Conservation (phyloP, 2,888 invertebrate species). For the Strigamia maritima region DNA sequence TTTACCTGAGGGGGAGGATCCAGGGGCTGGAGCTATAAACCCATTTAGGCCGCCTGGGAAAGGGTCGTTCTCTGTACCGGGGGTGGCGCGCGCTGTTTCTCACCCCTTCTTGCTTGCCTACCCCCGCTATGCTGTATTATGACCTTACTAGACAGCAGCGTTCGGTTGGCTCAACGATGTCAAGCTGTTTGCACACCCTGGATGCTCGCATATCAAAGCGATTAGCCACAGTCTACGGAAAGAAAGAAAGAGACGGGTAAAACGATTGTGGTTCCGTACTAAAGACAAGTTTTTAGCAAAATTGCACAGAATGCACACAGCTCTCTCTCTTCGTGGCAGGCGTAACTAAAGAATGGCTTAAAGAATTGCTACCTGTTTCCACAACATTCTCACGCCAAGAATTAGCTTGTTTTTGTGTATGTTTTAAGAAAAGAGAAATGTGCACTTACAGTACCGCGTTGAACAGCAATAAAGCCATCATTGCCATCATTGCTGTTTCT, state of each 20-base stretch:
- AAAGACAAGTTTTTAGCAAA: neutral
- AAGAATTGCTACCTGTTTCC: neutral
- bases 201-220: conserved; percentile 13
- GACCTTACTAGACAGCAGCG: conserved; percentile 9
- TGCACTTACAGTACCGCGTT: neutral
- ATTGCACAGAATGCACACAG: too few species aligned
- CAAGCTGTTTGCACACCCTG: conserved; percentile 28
- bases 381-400: neutral
- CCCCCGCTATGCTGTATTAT: conserved; percentile 8
- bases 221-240: conserved; percentile 9
- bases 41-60: conserved; percentile 30
- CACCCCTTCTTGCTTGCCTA: neutral
- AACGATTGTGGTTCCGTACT: neutral
- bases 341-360: conserved; percentile 5
- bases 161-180: conserved; percentile 11
- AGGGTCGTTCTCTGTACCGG: neutral
- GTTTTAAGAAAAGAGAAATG: neutral
- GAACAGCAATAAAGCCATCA: neutral
- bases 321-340: neutral
- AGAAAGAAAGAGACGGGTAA: neutral
- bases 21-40: conserved; percentile 29
- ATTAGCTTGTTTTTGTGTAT: neutral
- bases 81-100: conserved; percentile 15
- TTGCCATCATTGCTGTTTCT: neutral
- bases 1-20: conserved; percentile 28